Base-by-base conservation (phyloP, 35 echinoderm and acorn worm genomes). In the Lytechinus pictus region DNA sequence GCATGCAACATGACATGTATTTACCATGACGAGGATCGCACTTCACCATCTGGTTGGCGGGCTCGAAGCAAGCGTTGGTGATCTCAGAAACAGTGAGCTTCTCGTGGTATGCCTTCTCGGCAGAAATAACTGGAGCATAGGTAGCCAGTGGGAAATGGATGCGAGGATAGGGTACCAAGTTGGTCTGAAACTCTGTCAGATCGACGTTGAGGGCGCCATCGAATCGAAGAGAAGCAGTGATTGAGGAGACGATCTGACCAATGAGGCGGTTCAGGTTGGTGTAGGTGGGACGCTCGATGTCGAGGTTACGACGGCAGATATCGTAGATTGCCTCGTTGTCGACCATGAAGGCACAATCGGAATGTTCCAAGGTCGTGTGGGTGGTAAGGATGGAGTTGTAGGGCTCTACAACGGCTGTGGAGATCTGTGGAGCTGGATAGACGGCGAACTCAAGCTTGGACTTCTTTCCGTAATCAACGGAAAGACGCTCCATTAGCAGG, bases 261-360 rank as follows among this genome's bases (percentile, higher is more conserved):
- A 98, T 98, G 5, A 98, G 95, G 90, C 97, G 96, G 88, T 98
- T 98, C n/a, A 98, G 95, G 92, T 98, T 98, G 97, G 96, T 94
- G 95, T 95, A 98, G 87, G 94, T 95, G 86, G 97, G 97, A 55
- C 97, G 96, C 71, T 98, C 97, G 55, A 98, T 97, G 96, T 98
- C 97, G 53, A 98, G 97, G 86, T 97, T 98, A 61, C 97, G 96
- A 9, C 95, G 86, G 86, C 97, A 98, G 96, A 98, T 98, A 51
- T 98, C 97, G 90, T 98, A 98, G 96, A 98, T 97, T 92, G 97
- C 97, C 95, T 98, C 97, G 93, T 98, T 98, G 93, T 98, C 97
- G 86, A 98, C 97, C 96, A 98, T 97, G 89, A 98, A 98, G n/a
- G 97, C 97, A 86, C 97, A 98, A 86, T 98, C 97, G 61, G 97